Percentiles rank a stretch among this genome's conserved stretches.
These are phyloP conservation scores for Melitaea cinxia DNA, from an alignment of 1,140 invertebrate species.

Conservation along the genomic window DNA sequence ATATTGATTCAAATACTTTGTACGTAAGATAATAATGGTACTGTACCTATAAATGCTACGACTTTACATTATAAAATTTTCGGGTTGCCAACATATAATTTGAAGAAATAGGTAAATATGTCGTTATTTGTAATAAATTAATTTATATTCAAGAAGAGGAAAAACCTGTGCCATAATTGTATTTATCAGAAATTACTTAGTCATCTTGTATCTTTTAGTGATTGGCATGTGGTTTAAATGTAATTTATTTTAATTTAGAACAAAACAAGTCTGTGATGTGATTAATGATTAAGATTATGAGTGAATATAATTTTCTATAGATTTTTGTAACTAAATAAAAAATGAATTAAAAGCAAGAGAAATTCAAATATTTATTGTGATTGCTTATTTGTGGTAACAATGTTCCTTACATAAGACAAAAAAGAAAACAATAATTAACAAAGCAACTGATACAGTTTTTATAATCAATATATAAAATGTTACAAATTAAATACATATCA, in stretches of 20 bases:
- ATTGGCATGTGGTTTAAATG: slow-evolving; percentile 39
- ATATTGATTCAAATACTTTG: background rate
- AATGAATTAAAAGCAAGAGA: slow-evolving; percentile 30
- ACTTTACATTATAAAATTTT: background rate
- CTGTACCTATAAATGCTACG: background rate
- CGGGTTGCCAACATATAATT: background rate
- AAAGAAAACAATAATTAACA: slow-evolving; percentile 12
- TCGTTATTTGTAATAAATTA: slow-evolving; percentile 1
- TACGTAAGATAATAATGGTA: background rate
- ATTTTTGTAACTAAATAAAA: slow-evolving; percentile 16
- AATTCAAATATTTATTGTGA: slow-evolving; percentile 30
- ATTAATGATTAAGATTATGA: slow-evolving; percentile 32
- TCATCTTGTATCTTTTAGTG: slow-evolving; percentile 20
- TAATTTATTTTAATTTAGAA: slow-evolving; percentile 53
- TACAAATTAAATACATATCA: slow-evolving; percentile 17
- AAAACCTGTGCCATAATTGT: slow-evolving; percentile 10
- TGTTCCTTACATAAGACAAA: slow-evolving; percentile 16
- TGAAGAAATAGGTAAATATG: background rate
- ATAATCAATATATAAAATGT: slow-evolving; percentile 7
- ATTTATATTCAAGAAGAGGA: background rate
- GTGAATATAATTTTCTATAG: background rate
- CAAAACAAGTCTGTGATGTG: slow-evolving; percentile 68
- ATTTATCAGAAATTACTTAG: slow-evolving; percentile 22
- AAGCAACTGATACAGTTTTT: background rate
- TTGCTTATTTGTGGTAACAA: slow-evolving; percentile 29